Evolutionary conservation across 2,113 vertebrate genomes (phyloP), one percentile per base, ranked within the genome.

Genomic region (Motacilla alba): DNA sequence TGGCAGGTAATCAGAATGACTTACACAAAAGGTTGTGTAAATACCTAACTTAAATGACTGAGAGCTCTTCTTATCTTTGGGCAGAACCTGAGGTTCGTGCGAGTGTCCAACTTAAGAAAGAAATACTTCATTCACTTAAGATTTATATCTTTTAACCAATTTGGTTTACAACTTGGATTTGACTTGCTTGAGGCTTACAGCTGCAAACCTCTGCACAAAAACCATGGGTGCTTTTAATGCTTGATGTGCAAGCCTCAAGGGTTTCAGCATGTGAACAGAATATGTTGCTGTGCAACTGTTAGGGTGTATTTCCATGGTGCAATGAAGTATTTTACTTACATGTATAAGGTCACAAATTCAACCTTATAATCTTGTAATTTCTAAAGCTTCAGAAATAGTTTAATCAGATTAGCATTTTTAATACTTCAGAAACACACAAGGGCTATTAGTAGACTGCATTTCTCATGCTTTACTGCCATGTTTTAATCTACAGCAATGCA

Each of bases 401-500:
- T 78, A 75, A 43, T 50, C 47, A 41, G 52, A 64, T 80, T 64
- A 86, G n/a, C 13, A 13, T 83, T 86, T 91, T 90, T 76, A 58
- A 47, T 63, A 39, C 35, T 81, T 33, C n/a, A 81, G 64, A 64
- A 87, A 73, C 13, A 37, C 31, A 64, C 27, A 22, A 47, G 33
- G 17, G 46, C n/a, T 89, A 2, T 77, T 52, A 53, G 7, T 82
- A 27, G 39, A 27, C 70, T 70, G 41, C 10, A 41, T 91, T 91
- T 94, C 73, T 95, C 13, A 30, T 76, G 13, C 86, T 31, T 70
- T 87, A 24, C 18, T 92, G 39, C 33, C 35, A 15, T 81, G 58
- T 93, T 87, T 89, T 39, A 44, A 78, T 92, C 44, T 41, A 31
- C 96, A 99, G 99, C 97, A 82, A 99, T 99, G 99, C 93, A 98